These are phyloP conservation scores for Molossus alvarezi DNA, from an alignment of 2,797 vertebrate genomes.

Conservation along the genomic window DNA sequence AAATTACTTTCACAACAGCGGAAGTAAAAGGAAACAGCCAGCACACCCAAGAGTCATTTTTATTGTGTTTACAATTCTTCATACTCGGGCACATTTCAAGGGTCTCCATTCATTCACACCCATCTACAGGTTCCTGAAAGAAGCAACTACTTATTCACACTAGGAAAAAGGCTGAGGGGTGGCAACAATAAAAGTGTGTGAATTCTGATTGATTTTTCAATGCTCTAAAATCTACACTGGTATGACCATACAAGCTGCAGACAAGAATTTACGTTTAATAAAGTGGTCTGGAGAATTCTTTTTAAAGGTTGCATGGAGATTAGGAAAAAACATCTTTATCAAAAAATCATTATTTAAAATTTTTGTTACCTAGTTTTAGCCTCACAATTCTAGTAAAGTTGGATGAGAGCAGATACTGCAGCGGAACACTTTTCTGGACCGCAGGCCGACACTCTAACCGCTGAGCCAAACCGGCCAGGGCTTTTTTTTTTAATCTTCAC, in stretches of 20 bases:
- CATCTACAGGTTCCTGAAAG: neutral
- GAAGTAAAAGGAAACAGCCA: neutral
- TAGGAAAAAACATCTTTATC: neutral
- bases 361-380: neutral
- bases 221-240: neutral
- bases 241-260: neutral
- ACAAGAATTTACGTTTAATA: constrained; percentile 24
- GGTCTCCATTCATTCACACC: neutral
- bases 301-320: constrained; percentile 35
- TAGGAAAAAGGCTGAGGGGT: neutral
- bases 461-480: no score
- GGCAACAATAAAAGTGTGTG: neutral
- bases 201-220: constrained; percentile 50
- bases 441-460: no score
- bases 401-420: neutral
- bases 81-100: neutral
- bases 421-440: neutral
- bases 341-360: neutral
- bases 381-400: neutral
- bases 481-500: no score
- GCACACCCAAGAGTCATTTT: neutral
- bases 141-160: neutral
- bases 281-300: neutral
- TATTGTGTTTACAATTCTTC: neutral
- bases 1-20: neutral